Evolutionary conservation across 2,113 vertebrate genomes (phyloP).

Genomic region (Helogale parvula): DNA sequence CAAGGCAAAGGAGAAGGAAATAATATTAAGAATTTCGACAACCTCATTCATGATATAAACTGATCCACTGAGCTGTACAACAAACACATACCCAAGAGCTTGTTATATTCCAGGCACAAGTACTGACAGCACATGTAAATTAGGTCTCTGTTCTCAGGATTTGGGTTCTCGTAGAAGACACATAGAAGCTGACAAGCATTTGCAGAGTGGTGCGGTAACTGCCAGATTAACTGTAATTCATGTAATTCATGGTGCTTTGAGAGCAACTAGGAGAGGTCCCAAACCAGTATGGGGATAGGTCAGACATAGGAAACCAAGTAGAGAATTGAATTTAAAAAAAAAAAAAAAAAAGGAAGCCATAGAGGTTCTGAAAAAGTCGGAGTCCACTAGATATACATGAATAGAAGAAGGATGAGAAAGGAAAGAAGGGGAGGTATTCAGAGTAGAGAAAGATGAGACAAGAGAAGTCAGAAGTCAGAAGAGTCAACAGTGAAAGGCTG

Average conservation of each 20-base stretch:
- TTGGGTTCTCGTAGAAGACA: not conserved
- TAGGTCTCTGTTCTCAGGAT: not conserved
- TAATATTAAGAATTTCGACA: not conserved
- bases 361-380: too few species aligned
- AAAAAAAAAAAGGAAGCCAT: not conserved
- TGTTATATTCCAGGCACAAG: not conserved
- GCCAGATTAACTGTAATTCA: not conserved
- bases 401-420: too few species aligned
- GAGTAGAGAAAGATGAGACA: not conserved
- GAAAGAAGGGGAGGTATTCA: too few species aligned
- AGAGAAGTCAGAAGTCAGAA: too few species aligned
- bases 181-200: rapidly evolving
- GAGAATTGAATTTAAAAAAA: not conserved
- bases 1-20: not conserved
- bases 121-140: not conserved
- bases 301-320: not conserved
- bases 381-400: too few species aligned
- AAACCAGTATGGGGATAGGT: too few species aligned
- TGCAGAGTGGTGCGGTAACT: not conserved
- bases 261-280: not conserved
- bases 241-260: not conserved
- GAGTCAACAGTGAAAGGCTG: not conserved
- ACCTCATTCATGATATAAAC: not conserved
- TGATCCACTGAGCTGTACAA: not conserved
- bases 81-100: not conserved